A percentile compares a stretch with the other conserved stretches of the same genome.
Evolutionary conservation across 92 coral and sea anemone genomes (phyloP).

Genomic region (Paragorgia papillata): DNA sequence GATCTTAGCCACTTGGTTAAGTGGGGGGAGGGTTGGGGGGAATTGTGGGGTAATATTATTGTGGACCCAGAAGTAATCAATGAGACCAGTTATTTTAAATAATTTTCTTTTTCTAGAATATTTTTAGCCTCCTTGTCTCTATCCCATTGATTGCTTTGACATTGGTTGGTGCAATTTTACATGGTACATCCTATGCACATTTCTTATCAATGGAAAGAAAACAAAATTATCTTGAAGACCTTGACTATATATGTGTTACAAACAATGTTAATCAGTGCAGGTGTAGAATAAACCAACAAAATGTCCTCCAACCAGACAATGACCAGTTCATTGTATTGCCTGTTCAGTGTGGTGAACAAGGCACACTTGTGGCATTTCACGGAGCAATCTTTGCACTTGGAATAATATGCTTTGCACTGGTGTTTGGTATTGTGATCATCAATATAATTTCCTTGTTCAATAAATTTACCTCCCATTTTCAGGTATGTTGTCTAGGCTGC

Average conservation of each 20-base stretch:
- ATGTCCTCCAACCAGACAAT: too few relatives aligned
- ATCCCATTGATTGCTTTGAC: conserved; percentile 14
- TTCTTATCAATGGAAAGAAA: conserved; percentile 8
- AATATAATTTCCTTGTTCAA: not conserved
- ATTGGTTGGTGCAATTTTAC: conserved; percentile 6
- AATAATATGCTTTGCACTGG: not conserved
- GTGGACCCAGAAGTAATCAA: too few relatives aligned
- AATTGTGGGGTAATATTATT: too few relatives aligned
- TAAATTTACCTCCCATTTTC: not conserved
- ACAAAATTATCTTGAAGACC: not conserved
- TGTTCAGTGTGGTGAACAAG: conserved; percentile 14
- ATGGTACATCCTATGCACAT: conserved; percentile 21
- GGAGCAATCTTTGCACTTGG: conserved; percentile 12
- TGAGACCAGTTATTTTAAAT: too few relatives aligned
- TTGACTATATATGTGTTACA: not conserved
- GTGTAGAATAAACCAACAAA: too few relatives aligned
- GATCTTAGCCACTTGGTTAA: too few relatives aligned
- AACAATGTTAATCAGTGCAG: too few relatives aligned
- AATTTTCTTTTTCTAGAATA: conserved; percentile 8
- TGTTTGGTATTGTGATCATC: conserved; percentile 6
- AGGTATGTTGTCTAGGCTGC: conserved; percentile 11
- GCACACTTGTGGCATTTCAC: not conserved
- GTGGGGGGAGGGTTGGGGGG: too few relatives aligned
- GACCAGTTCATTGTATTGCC: too few relatives aligned
- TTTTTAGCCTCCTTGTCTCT: not conserved